Base-by-base conservation (phyloP, 2,113 vertebrate species). In the Indicator maculatus region DNA sequence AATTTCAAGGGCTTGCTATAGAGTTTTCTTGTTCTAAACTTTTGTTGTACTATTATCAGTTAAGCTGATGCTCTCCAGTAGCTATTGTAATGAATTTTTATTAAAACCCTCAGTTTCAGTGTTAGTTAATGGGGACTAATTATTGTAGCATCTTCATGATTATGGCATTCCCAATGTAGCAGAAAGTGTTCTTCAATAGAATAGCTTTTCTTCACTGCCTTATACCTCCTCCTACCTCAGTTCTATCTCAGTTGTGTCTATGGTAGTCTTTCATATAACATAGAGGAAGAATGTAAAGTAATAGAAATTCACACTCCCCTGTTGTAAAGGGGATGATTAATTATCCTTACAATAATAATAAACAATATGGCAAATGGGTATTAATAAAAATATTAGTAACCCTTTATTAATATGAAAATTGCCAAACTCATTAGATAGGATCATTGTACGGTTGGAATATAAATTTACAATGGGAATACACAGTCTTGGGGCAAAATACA, bases 31-130 rank as follows among this genome's bases (percentile, higher is more conserved):
- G 17, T 87, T 88, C 53, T 58, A 82, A 96, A 71, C 13, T 23
- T 71, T 86, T 80, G 20, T 65, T 92, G 5, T 36, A 20, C 80
- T 60, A 69, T 79, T 65, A 65, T 13, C 16, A 31, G n/a, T 75
- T 87, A 5, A 93, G 60, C 44, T 95, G 7, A 88, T 28, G 95
- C 91, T 76, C 60, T 87, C 24, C 80, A 44, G 26, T 6, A 71
- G 10, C 83, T 81, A 45, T 31, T n/a, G 56, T 56, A 89, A 92
- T 38, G 4, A 83, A 82, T 66, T 83, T 20, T 73, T 87, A 47
- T 58, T 80, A 36, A 95, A 96, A 78, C 38, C 52, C 12, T 69
- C 24, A 20, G 44, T 85, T 93, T 96, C 38, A 92, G 8, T 83
- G 23, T 70, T 59, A 92, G 41, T 67, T 93, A 88, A 64, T 11